Evolutionary conservation across 2,888 invertebrate species (phyloP).

Genomic region (Brachynemurus nebulosus): DNA sequence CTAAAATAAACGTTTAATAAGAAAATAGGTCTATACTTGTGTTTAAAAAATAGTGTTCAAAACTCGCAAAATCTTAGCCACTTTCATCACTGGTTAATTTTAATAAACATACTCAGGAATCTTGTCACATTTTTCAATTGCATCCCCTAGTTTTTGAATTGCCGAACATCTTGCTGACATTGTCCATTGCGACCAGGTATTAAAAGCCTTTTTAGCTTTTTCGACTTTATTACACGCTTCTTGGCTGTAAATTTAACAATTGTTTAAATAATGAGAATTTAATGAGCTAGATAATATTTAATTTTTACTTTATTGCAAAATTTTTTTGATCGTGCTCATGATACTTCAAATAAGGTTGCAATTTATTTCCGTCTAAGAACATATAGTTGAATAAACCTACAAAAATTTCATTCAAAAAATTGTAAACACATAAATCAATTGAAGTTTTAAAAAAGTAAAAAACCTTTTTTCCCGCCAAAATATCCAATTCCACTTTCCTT

Average conservation of each 20-base stretch:
- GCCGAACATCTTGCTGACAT: slow-evolving; percentile 18
- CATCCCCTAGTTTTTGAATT: slow-evolving; percentile 19
- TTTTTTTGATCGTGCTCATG: slow-evolving; percentile 17
- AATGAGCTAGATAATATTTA: no score
- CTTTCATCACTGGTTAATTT: no score
- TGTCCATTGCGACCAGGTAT: slow-evolving; percentile 25
- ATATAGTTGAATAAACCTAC: background rate
- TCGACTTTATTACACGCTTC: slow-evolving; percentile 35
- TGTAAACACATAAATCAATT: background rate
- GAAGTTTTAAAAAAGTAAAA: no score
- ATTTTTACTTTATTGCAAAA: no score
- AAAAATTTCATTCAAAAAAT: background rate
- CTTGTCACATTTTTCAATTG: slow-evolving; percentile 15
- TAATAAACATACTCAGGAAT: background rate
- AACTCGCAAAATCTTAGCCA: no score
- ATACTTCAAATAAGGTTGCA: background rate
- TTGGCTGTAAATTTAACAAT: no score
- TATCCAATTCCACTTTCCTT: slow-evolving; percentile 37
- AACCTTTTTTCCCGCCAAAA: slow-evolving; percentile 32
- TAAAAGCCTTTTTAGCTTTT: slow-evolving; percentile 33
- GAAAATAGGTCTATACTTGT: no score
- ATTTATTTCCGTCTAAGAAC: background rate
- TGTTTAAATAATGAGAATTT: no score
- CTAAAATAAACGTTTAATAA: slow-evolving; percentile 13
- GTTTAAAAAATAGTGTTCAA: no score